Conservation (phyloP, 2,797 vertebrate genomes). For the Molossus alvarezi region DNA sequence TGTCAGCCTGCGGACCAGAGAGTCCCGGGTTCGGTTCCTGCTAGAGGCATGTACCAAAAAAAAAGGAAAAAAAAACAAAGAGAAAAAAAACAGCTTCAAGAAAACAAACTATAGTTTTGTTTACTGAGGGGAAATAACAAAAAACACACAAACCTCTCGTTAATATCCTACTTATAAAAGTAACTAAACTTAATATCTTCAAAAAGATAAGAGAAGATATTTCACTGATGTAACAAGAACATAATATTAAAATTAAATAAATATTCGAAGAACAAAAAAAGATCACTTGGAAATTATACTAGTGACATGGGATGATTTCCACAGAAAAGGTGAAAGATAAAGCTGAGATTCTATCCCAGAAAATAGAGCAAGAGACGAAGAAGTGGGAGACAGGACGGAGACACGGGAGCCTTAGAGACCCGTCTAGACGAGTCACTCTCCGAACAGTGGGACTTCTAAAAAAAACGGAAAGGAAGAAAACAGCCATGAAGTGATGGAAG, state of each 20-base stretch:
- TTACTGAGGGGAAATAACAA: neutral
- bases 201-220: neutral
- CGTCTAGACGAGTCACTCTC: neutral
- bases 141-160: neutral
- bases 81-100: neutral
- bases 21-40: no score
- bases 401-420: neutral
- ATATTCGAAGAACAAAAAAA: constrained; percentile 20
- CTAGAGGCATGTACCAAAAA: no score
- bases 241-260: constrained; percentile 5
- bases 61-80: neutral
- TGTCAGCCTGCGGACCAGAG: no score
- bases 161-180: constrained; percentile 35
- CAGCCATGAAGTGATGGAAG: neutral
- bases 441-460: neutral
- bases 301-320: neutral
- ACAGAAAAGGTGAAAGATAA: neutral
- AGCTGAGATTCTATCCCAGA: neutral
- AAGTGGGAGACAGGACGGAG: neutral
- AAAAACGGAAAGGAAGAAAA: neutral
- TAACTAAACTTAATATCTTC: neutral
- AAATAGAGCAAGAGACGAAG: neutral
- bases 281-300: neutral
- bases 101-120: neutral
- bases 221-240: neutral